Percentiles rank a stretch among this genome's conserved stretches.
Conservation (phyloP, 1,140 invertebrate genomes). For the Leptinotarsa lineolata region DNA sequence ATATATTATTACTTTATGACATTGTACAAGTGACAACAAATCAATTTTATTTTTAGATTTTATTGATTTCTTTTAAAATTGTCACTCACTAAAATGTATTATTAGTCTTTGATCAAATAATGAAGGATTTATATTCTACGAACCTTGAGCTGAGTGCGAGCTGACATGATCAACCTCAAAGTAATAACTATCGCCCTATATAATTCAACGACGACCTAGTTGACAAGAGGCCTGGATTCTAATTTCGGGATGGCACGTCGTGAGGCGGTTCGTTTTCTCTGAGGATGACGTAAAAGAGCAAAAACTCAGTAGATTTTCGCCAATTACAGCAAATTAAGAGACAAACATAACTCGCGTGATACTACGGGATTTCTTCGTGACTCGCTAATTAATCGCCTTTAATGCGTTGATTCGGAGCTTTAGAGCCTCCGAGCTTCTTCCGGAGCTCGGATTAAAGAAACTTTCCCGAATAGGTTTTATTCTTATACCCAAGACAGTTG, state of each 20-base stretch:
- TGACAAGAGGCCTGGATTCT: neutral
- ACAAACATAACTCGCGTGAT: slow-evolving; percentile 24
- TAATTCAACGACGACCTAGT: neutral
- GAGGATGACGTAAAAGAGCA: slow-evolving; percentile 2
- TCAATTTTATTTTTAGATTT: too few species aligned
- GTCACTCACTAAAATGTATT: too few species aligned
- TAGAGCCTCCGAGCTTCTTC: slow-evolving; percentile 11
- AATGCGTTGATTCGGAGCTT: slow-evolving; percentile 21
- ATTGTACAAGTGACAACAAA: too few species aligned
- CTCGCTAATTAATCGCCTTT: slow-evolving; percentile 20
- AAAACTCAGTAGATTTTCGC: slow-evolving; percentile 16
- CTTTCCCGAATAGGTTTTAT: slow-evolving; percentile 10
- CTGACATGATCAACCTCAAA: too few species aligned
- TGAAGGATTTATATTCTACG: too few species aligned
- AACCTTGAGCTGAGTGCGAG: too few species aligned
- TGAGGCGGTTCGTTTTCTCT: slow-evolving; percentile 11
- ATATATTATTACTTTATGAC: too few species aligned
- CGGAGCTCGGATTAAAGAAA: slow-evolving; percentile 19
- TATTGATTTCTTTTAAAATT: too few species aligned
- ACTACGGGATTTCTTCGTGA: slow-evolving; percentile 16
- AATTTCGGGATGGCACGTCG: neutral
- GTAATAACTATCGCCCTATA: too few species aligned
- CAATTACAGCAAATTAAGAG: slow-evolving; percentile 16
- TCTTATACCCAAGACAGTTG: neutral
- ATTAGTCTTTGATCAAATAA: too few species aligned